Evolutionary conservation across 2,888 invertebrate species (phyloP).

Genomic region (Cordylochernes scorpioides): DNA sequence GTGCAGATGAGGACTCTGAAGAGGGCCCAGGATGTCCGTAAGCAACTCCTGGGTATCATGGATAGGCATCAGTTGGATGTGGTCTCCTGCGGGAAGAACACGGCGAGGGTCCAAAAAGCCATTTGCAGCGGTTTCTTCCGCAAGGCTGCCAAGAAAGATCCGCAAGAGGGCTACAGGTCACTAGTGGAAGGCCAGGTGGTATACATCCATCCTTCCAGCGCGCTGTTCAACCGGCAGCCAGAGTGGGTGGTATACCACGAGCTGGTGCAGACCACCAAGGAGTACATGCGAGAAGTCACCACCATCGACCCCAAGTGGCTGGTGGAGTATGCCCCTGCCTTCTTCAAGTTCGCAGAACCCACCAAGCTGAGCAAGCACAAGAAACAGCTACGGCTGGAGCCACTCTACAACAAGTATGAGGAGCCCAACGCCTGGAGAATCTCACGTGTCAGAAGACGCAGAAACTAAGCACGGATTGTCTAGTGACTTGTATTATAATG

Average conservation of each 20-base stretch:
- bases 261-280: slow-evolving; percentile 89
- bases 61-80: slow-evolving; percentile 86
- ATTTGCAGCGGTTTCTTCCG: slow-evolving; percentile 92
- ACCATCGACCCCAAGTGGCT: slow-evolving; percentile 94
- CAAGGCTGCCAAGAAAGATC: slow-evolving; percentile 96
- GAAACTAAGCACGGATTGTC: too few species aligned
- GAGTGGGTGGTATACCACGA: slow-evolving; percentile 99
- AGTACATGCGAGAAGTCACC: slow-evolving; percentile 94
- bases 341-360: slow-evolving; percentile 95
- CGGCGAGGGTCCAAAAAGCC: slow-evolving; percentile 82
- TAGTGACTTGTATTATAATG: too few species aligned
- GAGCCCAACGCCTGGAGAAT: slow-evolving; percentile 98
- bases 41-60: slow-evolving; percentile 90
- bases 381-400: slow-evolving; percentile 91
- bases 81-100: slow-evolving; percentile 82
- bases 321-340: slow-evolving; percentile 94
- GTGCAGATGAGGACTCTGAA: slow-evolving; percentile 89
- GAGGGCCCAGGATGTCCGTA: slow-evolving; percentile 86
- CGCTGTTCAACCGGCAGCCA: slow-evolving; percentile 88
- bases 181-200: slow-evolving; percentile 91
- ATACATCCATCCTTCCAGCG: slow-evolving; percentile 94
- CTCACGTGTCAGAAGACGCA: slow-evolving; percentile 57
- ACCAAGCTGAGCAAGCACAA: slow-evolving; percentile 95
- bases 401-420: slow-evolving; percentile 92
- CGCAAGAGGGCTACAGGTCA: slow-evolving; percentile 84